Evolutionary conservation across 1,140 invertebrate genomes (phyloP).

Genomic region (Grapholita molesta): DNA sequence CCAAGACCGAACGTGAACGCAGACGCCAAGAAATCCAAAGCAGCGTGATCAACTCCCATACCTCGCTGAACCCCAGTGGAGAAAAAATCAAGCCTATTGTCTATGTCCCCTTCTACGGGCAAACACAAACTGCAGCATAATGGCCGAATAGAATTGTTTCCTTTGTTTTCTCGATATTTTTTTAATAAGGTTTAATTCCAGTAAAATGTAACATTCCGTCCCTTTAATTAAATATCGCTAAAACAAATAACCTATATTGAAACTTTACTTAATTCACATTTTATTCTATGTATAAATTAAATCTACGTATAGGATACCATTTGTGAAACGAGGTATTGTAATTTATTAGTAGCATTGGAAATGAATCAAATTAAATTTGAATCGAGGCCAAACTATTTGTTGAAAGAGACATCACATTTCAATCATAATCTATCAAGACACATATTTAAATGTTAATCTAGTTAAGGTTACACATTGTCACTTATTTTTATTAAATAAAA

Average conservation of each 20-base stretch:
- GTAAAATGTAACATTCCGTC: not conserved
- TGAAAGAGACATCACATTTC: not conserved
- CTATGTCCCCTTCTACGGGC: conserved; percentile 73
- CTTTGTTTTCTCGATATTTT: conserved; percentile 13
- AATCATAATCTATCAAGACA: not conserved
- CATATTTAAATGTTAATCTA: conserved; percentile 1
- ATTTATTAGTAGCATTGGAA: not conserved
- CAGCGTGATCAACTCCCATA: conserved; percentile 69
- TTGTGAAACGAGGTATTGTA: not conserved
- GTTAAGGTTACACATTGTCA: conserved; percentile 4
- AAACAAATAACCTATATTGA: conserved; percentile 11
- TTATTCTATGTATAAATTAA: conserved; percentile 6
- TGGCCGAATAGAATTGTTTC: not conserved
- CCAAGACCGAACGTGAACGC: conserved; percentile 85
- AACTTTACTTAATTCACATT: not conserved
- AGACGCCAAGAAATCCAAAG: conserved; percentile 82
- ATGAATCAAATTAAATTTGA: not conserved
- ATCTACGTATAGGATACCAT: not conserved
- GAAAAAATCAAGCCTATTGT: conserved; percentile 61
- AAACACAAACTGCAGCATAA: conserved; percentile 60
- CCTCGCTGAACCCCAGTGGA: conserved; percentile 57
- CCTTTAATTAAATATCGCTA: conserved; percentile 12
- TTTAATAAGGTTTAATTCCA: not conserved
- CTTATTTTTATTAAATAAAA: conserved; percentile 17
- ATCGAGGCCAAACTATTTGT: conserved; percentile 11